Evolutionary conservation across 2,888 invertebrate species (phyloP).

Genomic region (Limnephilus lunatus): DNA sequence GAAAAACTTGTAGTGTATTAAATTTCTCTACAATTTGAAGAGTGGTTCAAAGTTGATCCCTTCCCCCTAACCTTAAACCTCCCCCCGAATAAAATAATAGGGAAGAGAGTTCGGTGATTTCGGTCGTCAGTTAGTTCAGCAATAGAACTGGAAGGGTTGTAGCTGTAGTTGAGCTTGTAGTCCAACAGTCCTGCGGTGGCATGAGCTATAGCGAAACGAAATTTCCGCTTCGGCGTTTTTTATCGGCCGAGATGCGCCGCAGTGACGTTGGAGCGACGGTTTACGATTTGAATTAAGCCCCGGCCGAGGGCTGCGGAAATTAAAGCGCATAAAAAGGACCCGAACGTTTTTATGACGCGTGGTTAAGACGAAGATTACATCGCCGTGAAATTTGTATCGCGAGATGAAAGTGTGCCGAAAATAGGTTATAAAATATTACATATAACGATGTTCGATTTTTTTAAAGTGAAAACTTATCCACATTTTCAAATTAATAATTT

Average conservation of each 20-base stretch:
- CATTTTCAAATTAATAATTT: too few relatives aligned
- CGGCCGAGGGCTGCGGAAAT: constrained; percentile 61
- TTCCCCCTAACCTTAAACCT: not conserved
- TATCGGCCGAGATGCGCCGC: constrained; percentile 60
- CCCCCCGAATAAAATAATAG: not conserved
- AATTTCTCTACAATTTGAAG: not conserved
- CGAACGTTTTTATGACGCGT: constrained; percentile 53
- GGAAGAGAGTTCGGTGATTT: not conserved
- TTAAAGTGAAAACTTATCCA: too few relatives aligned
- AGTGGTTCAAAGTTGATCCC: not conserved
- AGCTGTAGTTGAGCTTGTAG: not conserved
- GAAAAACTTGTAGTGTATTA: too few relatives aligned
- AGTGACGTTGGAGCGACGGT: constrained; percentile 50
- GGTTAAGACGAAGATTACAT: constrained; percentile 35
- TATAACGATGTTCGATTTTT: too few relatives aligned
- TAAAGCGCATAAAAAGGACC: constrained; percentile 63
- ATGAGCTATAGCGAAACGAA: constrained; percentile 63
- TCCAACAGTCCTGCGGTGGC: constrained; percentile 40
- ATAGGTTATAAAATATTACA: not conserved
- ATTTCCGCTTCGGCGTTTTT: constrained; percentile 65
- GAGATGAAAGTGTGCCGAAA: not conserved
- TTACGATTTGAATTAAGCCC: constrained; percentile 63
- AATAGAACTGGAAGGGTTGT: constrained; percentile 39
- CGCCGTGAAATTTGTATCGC: not conserved
- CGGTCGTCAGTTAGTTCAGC: not conserved